A percentile compares a stretch with the other conserved stretches of the same genome.
phyloP scores from a whole-genome alignment of 2,888 invertebrate genomes.

The Eupeodes latifasciatus region DNA sequence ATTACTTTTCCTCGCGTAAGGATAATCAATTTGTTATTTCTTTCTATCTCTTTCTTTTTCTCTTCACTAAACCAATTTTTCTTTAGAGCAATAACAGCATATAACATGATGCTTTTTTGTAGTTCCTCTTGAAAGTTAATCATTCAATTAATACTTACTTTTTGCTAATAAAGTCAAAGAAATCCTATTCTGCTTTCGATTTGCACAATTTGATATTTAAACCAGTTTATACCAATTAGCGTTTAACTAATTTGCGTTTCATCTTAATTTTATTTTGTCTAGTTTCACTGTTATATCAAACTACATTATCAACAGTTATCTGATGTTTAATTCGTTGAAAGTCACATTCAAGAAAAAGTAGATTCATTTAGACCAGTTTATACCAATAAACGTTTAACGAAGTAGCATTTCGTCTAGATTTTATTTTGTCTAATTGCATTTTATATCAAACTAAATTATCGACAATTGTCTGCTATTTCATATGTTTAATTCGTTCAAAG shows the following conservation, averaged over 20 bases:
- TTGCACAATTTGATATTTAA: neutral
- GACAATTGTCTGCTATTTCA: too few relatives aligned
- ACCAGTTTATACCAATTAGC: slow-evolving; percentile 17
- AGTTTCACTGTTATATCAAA: too few relatives aligned
- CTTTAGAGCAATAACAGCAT: slow-evolving; percentile 30
- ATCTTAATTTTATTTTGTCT: too few relatives aligned
- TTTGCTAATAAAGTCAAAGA: neutral
- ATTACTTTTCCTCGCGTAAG: slow-evolving; percentile 74
- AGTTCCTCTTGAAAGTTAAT: neutral
- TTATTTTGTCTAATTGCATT: too few relatives aligned
- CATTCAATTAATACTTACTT: neutral
- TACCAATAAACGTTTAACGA: too few relatives aligned
- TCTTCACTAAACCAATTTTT: neutral
- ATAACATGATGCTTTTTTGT: slow-evolving; percentile 40
- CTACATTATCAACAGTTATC: too few relatives aligned
- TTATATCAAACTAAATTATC: too few relatives aligned
- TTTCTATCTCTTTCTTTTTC: slow-evolving; percentile 7
- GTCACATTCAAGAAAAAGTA: too few relatives aligned
- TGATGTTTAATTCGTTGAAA: too few relatives aligned
- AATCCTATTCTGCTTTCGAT: neutral
- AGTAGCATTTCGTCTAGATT: too few relatives aligned
- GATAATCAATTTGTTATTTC: slow-evolving; percentile 53
- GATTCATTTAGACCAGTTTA: too few relatives aligned
- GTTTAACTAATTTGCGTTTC: neutral
- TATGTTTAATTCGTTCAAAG: too few relatives aligned